A percentile compares a stretch with the other conserved stretches of the same genome.
Evolutionary conservation across 2,113 vertebrate species (phyloP).

Genomic region (Corydoras sp.): DNA sequence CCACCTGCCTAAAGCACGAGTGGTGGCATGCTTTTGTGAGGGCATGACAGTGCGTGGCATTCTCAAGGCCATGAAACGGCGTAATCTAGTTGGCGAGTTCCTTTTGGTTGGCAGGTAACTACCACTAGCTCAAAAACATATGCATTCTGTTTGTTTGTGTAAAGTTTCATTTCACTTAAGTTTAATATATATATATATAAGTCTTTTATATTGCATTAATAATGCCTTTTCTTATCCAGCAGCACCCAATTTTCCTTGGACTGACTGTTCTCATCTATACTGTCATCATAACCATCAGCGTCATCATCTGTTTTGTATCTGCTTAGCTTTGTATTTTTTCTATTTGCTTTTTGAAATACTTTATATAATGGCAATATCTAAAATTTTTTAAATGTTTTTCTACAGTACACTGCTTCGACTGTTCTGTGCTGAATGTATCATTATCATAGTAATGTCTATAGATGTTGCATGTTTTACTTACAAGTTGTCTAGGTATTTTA

Average conservation of each 20-base stretch:
- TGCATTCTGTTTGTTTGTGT: too few relatives aligned
- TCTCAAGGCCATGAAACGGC: constrained; percentile 92
- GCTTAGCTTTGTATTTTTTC: neutral
- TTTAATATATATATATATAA: neutral
- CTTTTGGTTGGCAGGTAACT: constrained; percentile 87
- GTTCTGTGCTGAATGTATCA: too few relatives aligned
- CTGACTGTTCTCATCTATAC: constrained; percentile 41
- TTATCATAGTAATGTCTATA: neutral
- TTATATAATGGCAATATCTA: neutral
- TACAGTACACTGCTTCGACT: neutral
- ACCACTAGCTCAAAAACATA: neutral
- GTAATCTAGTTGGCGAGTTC: constrained; percentile 84
- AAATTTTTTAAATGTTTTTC: neutral
- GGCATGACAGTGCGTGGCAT: constrained; percentile 97
- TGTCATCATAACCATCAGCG: constrained; percentile 40
- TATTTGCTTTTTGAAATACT: neutral
- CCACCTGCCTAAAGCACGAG: constrained; percentile 90
- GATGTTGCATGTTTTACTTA: neutral
- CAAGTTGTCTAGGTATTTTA: too few relatives aligned
- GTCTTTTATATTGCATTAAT: neutral
- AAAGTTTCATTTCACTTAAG: too few relatives aligned
- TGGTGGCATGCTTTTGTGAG: constrained; percentile 96
- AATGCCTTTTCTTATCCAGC: neutral
- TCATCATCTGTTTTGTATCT: constrained; percentile 30
- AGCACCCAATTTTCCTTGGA: constrained; percentile 26